Conservation (phyloP, 2,888 invertebrate genomes). For the Drosophila meridionalis region DNA sequence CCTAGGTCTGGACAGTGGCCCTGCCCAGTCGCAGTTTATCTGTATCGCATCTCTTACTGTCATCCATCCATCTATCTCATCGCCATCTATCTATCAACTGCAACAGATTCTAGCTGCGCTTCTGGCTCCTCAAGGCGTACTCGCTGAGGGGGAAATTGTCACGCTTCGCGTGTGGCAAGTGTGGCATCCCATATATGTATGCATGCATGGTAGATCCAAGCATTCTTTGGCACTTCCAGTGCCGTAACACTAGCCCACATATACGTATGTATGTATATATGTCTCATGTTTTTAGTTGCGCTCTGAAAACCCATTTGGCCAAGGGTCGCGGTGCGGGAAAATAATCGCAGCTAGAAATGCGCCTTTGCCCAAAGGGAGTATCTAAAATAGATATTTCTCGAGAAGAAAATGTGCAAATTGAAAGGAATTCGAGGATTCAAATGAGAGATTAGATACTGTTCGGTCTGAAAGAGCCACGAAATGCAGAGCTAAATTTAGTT, state of each 20-base stretch:
- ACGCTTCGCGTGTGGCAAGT: conserved; percentile 50
- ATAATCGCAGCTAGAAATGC: neutral
- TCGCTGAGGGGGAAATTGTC: conserved; percentile 54
- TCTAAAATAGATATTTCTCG: neutral
- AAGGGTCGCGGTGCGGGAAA: neutral
- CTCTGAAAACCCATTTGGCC: conserved; percentile 24
- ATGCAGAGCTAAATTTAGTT: conserved; percentile 6
- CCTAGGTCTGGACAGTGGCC: conserved; percentile 12
- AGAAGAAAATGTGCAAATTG: conserved; percentile 6
- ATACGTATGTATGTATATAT: neutral
- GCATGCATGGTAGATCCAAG: neutral
- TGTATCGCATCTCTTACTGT: neutral
- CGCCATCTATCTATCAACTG: conserved; percentile 4
- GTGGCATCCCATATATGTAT: conserved; percentile 27
- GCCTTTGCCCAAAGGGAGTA: neutral
- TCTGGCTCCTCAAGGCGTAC: conserved; percentile 24
- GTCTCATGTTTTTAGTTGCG: conserved; percentile 18
- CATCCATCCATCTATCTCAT: conserved; percentile 3
- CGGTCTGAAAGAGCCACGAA: neutral
- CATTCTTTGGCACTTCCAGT: conserved; percentile 22
- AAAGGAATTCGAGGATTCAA: neutral
- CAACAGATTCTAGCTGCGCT: conserved; percentile 3
- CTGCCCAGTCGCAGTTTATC: conserved; percentile 12
- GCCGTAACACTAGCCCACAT: conserved; percentile 54
- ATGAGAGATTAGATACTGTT: conserved; percentile 1